These are phyloP conservation scores for Agrilus cyanescens DNA, from an alignment of 2,888 invertebrate species.

Conservation along the genomic window DNA sequence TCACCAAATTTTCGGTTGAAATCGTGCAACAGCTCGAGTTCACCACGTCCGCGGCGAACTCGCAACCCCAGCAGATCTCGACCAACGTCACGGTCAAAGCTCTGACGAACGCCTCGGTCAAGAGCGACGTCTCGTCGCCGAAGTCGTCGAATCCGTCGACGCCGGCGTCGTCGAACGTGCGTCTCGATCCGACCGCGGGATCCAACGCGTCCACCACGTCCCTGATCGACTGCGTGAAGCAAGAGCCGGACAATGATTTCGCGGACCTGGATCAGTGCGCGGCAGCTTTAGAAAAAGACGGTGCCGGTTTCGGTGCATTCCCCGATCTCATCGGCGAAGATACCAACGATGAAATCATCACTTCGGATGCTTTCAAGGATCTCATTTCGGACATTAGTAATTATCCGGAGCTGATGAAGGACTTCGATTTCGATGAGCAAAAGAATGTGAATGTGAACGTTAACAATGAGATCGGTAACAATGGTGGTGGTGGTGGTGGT, in stretches of 20 bases:
- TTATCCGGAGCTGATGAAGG: constrained; percentile 71
- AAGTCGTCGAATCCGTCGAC: constrained; percentile 39
- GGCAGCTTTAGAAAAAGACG: constrained; percentile 75
- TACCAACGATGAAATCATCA: constrained; percentile 64
- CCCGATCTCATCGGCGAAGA: constrained; percentile 76
- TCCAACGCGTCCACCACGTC: constrained; percentile 44
- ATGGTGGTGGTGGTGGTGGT: constrained; percentile 7
- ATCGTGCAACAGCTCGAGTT: constrained; percentile 87
- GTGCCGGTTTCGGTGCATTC: constrained; percentile 65
- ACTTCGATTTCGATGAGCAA: constrained; percentile 60
- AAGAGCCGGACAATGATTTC: constrained; percentile 69
- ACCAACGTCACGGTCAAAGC: constrained; percentile 88
- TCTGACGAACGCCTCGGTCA: constrained; percentile 54
- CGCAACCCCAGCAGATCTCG: constrained; percentile 80
- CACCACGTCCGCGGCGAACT: constrained; percentile 75
- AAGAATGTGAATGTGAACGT: constrained; percentile 27
- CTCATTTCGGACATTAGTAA: constrained; percentile 79
- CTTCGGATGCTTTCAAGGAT: constrained; percentile 70
- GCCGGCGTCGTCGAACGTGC: constrained; percentile 25
- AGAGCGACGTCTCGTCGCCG: constrained; percentile 45
- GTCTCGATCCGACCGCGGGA: constrained; percentile 28
- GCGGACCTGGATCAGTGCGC: constrained; percentile 78
- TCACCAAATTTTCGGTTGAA: constrained; percentile 78
- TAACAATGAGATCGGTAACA: constrained; percentile 3
- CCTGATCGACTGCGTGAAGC: constrained; percentile 59